Percentiles rank a stretch among this genome's conserved stretches.
These are phyloP conservation scores for Aspidoscelis tigris DNA, from an alignment of 2,113 vertebrate species.

Conservation along the genomic window DNA sequence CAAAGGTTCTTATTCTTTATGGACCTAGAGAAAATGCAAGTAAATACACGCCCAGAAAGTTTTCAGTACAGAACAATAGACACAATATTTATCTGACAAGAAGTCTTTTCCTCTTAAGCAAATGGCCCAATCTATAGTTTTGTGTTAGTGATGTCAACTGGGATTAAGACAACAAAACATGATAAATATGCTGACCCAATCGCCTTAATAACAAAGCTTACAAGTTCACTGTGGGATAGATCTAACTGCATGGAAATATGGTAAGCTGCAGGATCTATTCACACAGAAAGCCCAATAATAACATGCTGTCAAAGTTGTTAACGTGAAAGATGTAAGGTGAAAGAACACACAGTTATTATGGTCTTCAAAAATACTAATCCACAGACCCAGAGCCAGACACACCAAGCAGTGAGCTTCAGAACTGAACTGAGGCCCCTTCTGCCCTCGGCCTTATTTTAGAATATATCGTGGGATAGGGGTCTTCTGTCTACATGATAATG, in stretches of 20 bases:
- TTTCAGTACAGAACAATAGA: not conserved
- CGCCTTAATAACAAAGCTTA: no score
- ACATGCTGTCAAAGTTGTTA: not conserved
- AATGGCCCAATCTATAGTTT: not conserved
- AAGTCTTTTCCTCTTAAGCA: not conserved
- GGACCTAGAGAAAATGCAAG: not conserved
- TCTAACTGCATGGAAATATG: not conserved
- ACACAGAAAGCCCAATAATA: not conserved
- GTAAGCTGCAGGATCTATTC: not conserved
- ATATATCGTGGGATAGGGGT: no score
- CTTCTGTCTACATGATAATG: no score
- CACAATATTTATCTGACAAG: not conserved
- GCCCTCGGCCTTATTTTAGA: no score
- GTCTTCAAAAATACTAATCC: no score
- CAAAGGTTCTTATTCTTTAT: not conserved
- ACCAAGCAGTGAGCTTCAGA: not conserved
- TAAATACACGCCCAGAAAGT: not conserved
- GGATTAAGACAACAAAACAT: not conserved
- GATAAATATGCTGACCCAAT: not conserved
- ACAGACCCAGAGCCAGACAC: not conserved
- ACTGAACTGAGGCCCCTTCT: not conserved
- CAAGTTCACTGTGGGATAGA: not conserved
- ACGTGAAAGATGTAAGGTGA: not conserved
- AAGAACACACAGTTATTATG: not conserved
- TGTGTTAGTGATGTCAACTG: not conserved